Evolutionary conservation across 2,888 invertebrate species (phyloP).

Genomic region (Xanthorhoe designata): DNA sequence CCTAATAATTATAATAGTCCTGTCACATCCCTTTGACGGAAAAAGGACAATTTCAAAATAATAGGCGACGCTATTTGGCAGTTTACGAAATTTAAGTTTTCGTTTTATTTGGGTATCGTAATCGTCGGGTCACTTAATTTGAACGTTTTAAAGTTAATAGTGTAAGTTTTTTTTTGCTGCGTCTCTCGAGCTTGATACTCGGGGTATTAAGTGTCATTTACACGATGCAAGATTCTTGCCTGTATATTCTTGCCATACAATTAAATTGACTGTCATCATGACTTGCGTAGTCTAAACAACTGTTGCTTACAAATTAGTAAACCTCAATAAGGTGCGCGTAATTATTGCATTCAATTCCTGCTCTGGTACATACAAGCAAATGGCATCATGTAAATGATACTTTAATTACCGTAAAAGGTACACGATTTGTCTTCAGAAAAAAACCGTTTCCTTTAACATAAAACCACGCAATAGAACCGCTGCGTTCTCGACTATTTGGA

Average conservation of each 20-base stretch:
- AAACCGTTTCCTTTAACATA: not conserved
- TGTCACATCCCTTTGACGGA: conserved; percentile 78
- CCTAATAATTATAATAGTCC: conserved; percentile 84
- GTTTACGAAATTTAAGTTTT: conserved; percentile 73
- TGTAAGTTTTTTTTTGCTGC: conserved; percentile 44
- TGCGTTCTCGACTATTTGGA: not conserved
- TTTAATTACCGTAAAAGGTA: too few relatives aligned
- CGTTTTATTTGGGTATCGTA: conserved; percentile 55
- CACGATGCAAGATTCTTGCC: too few relatives aligned
- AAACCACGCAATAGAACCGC: not conserved
- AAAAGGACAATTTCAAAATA: conserved; percentile 80
- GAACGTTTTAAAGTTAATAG: conserved; percentile 49
- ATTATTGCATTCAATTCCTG: too few relatives aligned
- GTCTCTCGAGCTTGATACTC: not conserved
- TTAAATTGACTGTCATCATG: too few relatives aligned
- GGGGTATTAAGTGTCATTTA: not conserved
- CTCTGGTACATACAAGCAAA: too few relatives aligned
- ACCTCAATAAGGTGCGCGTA: too few relatives aligned
- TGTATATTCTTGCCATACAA: too few relatives aligned
- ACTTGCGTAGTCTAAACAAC: too few relatives aligned
- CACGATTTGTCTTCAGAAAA: not conserved
- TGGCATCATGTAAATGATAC: too few relatives aligned
- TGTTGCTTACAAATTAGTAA: too few relatives aligned
- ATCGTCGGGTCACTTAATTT: conserved; percentile 55
- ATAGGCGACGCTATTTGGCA: conserved; percentile 76